phyloP scores from a whole-genome alignment of 2,113 vertebrate genomes.

The Collichthys lucidus region DNA sequence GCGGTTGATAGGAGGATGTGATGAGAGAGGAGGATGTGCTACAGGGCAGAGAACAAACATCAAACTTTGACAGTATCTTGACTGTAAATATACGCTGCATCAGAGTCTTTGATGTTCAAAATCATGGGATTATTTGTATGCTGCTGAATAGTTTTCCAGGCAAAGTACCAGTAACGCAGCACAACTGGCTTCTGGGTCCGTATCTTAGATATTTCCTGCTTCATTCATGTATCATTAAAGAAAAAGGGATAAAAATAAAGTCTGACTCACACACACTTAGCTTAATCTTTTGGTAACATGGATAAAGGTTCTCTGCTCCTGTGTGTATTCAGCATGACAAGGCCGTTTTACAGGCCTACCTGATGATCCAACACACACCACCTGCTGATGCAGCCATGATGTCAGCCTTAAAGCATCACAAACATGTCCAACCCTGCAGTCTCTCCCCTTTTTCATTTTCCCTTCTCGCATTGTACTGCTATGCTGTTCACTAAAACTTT shows the following conservation, averaged over 20 bases:
- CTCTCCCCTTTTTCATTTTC: slow-evolving; percentile 33
- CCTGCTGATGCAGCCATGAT: slow-evolving; percentile 73
- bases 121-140: slow-evolving; percentile 1
- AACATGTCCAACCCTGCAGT: slow-evolving; percentile 72
- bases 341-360: slow-evolving; percentile 55
- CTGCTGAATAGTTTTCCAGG: slow-evolving; percentile 13
- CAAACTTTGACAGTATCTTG: slow-evolving; percentile 25
- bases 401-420: slow-evolving; percentile 75
- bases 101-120: slow-evolving; percentile 20
- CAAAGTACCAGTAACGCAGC: neutral
- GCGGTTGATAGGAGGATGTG: slow-evolving; percentile 40
- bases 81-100: slow-evolving; percentile 9
- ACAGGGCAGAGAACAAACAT: slow-evolving; percentile 35
- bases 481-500: neutral
- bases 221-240: neutral
- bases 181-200: neutral
- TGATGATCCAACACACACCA: slow-evolving; percentile 69
- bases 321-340: slow-evolving; percentile 38
- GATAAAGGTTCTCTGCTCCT: slow-evolving; percentile 8
- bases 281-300: slow-evolving; percentile 5
- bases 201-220: neutral
- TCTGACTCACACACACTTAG: neutral
- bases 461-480: slow-evolving; percentile 2
- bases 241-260: neutral
- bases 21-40: slow-evolving; percentile 35